Evolutionary conservation across 2,113 vertebrate species (phyloP).

Genomic region (Dendropsophus ebraccatus): DNA sequence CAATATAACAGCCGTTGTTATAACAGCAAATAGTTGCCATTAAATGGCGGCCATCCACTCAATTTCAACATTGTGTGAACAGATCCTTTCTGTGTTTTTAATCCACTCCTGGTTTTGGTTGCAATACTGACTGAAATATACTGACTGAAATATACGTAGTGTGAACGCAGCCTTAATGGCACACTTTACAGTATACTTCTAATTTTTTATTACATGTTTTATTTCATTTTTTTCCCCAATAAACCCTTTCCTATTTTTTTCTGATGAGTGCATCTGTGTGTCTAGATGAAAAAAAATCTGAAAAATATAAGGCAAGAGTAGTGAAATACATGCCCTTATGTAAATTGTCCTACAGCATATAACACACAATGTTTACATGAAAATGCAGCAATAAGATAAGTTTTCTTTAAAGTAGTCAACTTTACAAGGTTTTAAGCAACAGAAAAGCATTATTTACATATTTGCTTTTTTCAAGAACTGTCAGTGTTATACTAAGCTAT

Average conservation of each 20-base stretch:
- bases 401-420: not conserved
- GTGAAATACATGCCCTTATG: not conserved
- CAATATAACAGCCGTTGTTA: no score
- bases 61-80: no score
- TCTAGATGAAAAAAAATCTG: not conserved
- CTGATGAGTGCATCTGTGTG: not conserved
- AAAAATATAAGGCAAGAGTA: not conserved
- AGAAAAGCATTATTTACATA: not conserved
- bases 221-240: not conserved
- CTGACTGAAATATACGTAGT: no score
- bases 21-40: no score
- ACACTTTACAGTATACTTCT: not conserved
- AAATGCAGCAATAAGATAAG: not conserved
- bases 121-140: no score
- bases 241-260: not conserved
- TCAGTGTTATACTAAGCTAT: not conserved
- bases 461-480: not conserved
- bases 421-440: not conserved
- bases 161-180: not conserved
- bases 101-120: no score
- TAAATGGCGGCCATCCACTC: no score
- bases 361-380: conserved; percentile 14
- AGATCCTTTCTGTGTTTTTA: no score
- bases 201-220: not conserved
- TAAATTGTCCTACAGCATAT: conserved; percentile 10